Evolutionary conservation across 1,140 invertebrate genomes (phyloP).

Genomic region (Ceratitis capitata): DNA sequence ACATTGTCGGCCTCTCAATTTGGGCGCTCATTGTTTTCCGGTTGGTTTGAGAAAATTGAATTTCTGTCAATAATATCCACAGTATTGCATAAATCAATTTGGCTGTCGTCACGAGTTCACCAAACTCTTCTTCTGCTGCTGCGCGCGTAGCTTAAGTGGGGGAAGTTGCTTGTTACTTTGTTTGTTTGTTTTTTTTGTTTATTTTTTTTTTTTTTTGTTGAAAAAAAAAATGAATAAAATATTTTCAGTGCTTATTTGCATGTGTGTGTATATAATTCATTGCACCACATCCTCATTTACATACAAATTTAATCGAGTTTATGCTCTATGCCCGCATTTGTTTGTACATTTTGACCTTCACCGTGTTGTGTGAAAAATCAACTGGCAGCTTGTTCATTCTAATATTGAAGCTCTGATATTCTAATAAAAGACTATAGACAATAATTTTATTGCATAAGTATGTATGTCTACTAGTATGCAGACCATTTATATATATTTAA

Average conservation of each 20-base stretch:
- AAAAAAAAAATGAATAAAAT: neutral
- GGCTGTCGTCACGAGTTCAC: neutral
- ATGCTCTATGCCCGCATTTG: no score
- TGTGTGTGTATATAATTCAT: neutral
- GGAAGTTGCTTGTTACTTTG: no score
- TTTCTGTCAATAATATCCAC: conserved; percentile 29
- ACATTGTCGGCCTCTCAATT: no score
- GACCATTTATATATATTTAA: neutral
- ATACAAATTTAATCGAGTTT: no score
- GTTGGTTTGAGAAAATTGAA: neutral
- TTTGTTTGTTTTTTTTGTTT: no score
- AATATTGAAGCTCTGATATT: neutral
- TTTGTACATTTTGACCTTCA: no score
- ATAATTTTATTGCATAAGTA: neutral
- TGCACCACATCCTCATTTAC: no score
- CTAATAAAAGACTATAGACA: neutral
- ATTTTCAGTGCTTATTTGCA: neutral
- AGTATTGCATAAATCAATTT: conserved; percentile 21
- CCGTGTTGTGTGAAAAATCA: no score
- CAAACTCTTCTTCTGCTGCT: neutral
- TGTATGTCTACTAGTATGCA: neutral
- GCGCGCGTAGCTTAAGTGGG: neutral
- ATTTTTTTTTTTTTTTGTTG: no score
- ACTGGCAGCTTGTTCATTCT: no score
- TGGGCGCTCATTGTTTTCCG: no score